phyloP scores from a whole-genome alignment of 2,888 invertebrate genomes.

The Acanthacorydalis orientalis region DNA sequence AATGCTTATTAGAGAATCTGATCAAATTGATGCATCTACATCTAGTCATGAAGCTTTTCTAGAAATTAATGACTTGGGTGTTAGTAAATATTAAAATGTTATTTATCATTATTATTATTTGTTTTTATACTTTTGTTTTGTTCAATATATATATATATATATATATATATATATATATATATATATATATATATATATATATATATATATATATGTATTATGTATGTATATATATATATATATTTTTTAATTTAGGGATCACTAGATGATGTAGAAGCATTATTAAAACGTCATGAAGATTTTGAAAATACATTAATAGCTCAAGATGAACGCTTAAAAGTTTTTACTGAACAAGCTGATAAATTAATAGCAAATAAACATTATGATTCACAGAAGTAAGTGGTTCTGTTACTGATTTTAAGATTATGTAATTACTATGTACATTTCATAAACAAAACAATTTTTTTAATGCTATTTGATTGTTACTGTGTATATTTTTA shows the following conservation, averaged over 20 bases:
- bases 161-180: neutral
- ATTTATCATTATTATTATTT: neutral
- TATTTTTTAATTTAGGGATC: constrained; percentile 43
- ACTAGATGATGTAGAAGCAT: constrained; percentile 78
- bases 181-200: neutral
- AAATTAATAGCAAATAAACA: constrained; percentile 62
- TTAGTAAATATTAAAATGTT: constrained; percentile 25
- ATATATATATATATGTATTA: neutral
- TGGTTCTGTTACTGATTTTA: constrained; percentile 12
- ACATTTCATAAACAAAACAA: too few species aligned
- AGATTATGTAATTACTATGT: neutral
- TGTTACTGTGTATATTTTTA: too few species aligned
- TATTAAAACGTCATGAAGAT: constrained; percentile 84
- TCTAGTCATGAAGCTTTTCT: constrained; percentile 88
- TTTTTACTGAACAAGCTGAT: constrained; percentile 69
- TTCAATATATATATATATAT: neutral
- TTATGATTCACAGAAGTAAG: constrained; percentile 63
- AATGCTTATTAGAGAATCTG: constrained; percentile 88
- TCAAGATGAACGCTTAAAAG: constrained; percentile 79
- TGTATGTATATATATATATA: neutral
- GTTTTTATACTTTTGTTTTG: neutral
- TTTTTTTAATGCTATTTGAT: too few species aligned
- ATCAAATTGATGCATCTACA: constrained; percentile 89
- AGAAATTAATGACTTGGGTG: constrained; percentile 74
- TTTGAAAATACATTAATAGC: constrained; percentile 82